These are phyloP conservation scores for Pao palembangensis DNA, from an alignment of 2,113 vertebrate genomes.

Conservation along the genomic window DNA sequence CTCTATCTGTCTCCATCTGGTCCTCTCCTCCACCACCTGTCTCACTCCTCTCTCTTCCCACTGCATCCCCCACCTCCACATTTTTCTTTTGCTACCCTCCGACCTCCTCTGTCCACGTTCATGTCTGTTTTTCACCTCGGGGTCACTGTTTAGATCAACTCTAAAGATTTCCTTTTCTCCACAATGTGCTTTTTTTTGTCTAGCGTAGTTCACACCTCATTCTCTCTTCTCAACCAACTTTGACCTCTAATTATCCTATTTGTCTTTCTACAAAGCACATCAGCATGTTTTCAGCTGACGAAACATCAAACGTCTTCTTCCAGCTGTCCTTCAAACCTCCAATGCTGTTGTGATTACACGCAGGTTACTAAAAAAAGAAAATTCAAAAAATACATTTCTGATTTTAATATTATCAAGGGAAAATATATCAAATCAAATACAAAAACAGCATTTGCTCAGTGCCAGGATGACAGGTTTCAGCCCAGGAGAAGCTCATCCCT, in stretches of 20 bases:
- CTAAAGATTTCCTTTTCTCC: conserved; percentile 1
- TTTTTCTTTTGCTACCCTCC: conserved; percentile 30
- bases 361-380: too few species aligned
- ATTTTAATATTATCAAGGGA: too few species aligned
- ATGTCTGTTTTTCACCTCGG: conserved; percentile 16
- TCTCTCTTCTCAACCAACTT: conserved; percentile 9
- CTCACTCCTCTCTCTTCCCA: conserved; percentile 31
- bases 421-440: too few species aligned
- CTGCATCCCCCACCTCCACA: conserved; percentile 26
- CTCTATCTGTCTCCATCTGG: conserved; percentile 54
- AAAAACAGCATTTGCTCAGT: too few species aligned
- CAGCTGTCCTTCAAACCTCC: not conserved
- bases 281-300: conserved; percentile 6
- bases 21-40: conserved; percentile 54
- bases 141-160: conserved; percentile 5
- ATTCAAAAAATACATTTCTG: too few species aligned
- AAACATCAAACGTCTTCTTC: conserved; percentile 7
- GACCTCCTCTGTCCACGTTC: conserved; percentile 43
- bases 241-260: conserved; percentile 11
- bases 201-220: not conserved
- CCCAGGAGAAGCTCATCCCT: not conserved
- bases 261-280: conserved; percentile 18
- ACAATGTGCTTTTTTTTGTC: too few species aligned
- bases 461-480: not conserved
- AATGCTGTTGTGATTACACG: too few species aligned